Evolutionary conservation across 2,888 invertebrate genomes (phyloP).

Genomic region (Tipula confusa): DNA sequence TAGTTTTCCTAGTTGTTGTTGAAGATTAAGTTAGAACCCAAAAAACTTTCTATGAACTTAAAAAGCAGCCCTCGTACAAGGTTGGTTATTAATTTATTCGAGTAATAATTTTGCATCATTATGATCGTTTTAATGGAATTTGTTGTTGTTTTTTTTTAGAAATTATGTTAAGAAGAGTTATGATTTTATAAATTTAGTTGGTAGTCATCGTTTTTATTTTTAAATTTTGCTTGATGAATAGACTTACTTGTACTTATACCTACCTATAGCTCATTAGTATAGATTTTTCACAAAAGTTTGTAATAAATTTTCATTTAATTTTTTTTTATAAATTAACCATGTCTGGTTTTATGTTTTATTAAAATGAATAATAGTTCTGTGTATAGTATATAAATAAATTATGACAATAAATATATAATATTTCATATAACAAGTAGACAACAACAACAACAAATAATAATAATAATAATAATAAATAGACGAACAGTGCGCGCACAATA

Average conservation of each 20-base stretch:
- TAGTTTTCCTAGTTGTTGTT: no score
- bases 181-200: no score
- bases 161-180: no score
- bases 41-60: no score
- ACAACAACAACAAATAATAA: constrained; percentile 12
- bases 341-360: neutral
- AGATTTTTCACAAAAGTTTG: no score
- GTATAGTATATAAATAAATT: neutral
- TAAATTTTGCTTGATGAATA: no score
- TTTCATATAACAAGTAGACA: neutral
- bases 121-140: neutral
- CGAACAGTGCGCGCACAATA: neutral
- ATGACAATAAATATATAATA: neutral
- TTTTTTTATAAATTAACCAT: neutral
- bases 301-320: neutral
- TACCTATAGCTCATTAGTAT: neutral
- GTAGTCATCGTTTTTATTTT: no score
- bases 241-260: no score
- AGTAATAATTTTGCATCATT: neutral
- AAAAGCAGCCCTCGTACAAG: no score
- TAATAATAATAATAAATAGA: neutral
- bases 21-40: no score
- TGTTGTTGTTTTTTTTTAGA: no score
- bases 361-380: neutral
- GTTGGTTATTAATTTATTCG: neutral